Percentiles rank a stretch among this genome's conserved stretches.
These are phyloP conservation scores for Nasonia oneida DNA, from an alignment of 2,888 invertebrate genomes.

Conservation along the genomic window DNA sequence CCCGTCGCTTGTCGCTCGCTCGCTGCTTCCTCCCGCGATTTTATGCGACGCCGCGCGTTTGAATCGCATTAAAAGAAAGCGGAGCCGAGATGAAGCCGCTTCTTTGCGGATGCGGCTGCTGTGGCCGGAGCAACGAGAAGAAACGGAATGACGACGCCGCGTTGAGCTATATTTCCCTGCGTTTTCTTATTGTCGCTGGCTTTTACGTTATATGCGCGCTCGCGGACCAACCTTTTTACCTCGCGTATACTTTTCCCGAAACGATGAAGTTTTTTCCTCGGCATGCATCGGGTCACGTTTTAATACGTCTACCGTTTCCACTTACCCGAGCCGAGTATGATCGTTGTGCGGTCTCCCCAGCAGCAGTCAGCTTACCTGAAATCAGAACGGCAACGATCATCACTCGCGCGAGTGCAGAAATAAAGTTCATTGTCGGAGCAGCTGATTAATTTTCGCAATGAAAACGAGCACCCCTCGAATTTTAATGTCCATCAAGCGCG, in stretches of 20 bases:
- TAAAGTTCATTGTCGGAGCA: background rate
- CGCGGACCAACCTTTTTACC: no score
- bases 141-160: background rate
- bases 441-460: background rate
- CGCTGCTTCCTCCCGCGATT: slow-evolving; percentile 16
- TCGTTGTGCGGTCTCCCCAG: background rate
- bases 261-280: no score
- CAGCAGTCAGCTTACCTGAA: background rate
- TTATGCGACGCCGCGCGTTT: slow-evolving; percentile 22
- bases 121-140: background rate
- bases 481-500: background rate
- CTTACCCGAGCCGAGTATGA: no score
- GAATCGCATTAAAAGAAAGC: slow-evolving; percentile 35
- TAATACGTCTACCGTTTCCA: no score
- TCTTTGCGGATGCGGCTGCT: background rate
- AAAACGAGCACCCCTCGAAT: background rate
- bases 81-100: background rate
- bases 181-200: no score
- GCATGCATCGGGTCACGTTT: no score
- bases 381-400: no score
- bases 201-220: no score
- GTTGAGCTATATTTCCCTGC: background rate
- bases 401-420: background rate
- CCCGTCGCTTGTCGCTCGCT: background rate
- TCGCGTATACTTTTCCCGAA: no score